phyloP scores from a whole-genome alignment of 2,888 invertebrate species.

The Sericinus montela region DNA sequence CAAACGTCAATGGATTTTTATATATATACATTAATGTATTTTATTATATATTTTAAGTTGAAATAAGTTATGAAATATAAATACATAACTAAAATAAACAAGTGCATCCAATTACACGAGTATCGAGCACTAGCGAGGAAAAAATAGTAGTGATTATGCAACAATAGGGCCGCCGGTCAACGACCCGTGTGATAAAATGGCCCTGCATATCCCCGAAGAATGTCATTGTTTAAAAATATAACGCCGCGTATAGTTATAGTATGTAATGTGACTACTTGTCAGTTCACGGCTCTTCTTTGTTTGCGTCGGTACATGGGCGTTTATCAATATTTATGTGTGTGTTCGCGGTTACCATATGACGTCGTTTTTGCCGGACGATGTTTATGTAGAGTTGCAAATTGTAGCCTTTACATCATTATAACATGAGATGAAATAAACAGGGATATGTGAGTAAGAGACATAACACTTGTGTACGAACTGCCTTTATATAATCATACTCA shows the following conservation, averaged over 20 bases:
- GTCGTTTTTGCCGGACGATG: conserved; percentile 10
- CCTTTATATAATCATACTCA: too few species aligned
- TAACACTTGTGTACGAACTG: too few species aligned
- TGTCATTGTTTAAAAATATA: conserved; percentile 16
- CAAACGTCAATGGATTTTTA: too few species aligned
- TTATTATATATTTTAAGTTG: too few species aligned
- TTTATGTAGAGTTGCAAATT: conserved; percentile 2
- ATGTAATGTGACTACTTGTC: conserved; percentile 8
- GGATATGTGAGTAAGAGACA: too few species aligned
- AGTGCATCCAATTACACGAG: neutral
- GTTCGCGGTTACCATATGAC: neutral
- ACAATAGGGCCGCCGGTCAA: conserved; percentile 10
- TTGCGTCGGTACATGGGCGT: conserved; percentile 1
- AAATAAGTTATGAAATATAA: too few species aligned
- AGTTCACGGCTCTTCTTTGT: neutral
- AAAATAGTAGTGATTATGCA: conserved; percentile 17
- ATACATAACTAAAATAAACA: neutral
- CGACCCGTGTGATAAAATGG: conserved; percentile 15
- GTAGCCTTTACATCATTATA: neutral
- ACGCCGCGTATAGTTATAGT: neutral
- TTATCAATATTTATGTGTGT: conserved; percentile 1
- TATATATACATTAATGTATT: too few species aligned
- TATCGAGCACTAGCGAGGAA: conserved; percentile 9
- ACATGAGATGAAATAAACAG: neutral
- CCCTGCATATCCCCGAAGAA: conserved; percentile 15